phyloP scores from a whole-genome alignment of 2,888 invertebrate genomes.

The Folsomia manolachei region DNA sequence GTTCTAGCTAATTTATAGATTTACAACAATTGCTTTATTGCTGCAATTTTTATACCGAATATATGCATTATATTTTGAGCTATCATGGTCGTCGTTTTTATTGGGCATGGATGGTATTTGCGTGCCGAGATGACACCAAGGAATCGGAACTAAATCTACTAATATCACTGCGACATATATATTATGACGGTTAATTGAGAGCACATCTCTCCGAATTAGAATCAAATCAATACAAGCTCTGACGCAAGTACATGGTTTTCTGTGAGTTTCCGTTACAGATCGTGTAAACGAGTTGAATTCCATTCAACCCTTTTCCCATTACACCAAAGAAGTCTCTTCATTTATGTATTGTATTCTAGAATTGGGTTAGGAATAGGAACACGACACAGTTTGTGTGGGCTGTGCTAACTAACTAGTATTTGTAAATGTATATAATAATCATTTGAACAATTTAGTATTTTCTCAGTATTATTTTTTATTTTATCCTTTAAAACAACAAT shows the following conservation, averaged over 20 bases:
- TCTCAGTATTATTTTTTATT: no score
- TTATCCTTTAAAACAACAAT: no score
- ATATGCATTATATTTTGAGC: neutral
- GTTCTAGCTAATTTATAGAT: neutral
- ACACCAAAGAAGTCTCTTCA: no score
- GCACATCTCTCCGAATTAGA: neutral
- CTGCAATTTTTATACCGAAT: no score
- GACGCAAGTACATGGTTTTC: neutral
- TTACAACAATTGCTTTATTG: no score
- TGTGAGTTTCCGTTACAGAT: neutral
- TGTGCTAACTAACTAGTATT: no score
- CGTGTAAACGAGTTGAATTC: neutral
- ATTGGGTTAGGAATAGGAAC: neutral
- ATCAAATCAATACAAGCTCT: neutral
- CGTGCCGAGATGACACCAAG: no score
- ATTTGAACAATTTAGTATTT: no score
- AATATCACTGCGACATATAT: neutral
- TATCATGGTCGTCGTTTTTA: neutral
- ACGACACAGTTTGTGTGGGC: no score
- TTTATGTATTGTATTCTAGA: neutral
- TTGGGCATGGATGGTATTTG: no score
- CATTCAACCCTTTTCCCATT: slow-evolving; percentile 27
- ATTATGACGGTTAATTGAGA: neutral
- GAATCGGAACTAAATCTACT: no score
- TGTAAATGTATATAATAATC: no score